phyloP scores from a whole-genome alignment of 2,797 vertebrate genomes.

The Protonibea diacanthus region DNA sequence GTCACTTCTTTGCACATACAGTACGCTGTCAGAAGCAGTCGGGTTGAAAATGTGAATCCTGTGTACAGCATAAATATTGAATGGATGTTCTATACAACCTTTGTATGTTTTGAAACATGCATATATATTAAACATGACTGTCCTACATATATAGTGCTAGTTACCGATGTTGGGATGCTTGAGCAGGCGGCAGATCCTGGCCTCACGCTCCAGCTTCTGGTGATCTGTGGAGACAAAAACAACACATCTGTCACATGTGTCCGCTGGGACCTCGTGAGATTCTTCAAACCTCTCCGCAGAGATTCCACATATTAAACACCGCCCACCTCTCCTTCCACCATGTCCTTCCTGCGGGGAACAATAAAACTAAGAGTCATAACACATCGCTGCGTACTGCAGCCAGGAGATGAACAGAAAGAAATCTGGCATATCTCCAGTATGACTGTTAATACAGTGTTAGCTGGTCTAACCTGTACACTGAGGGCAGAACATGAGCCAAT shows the following conservation, averaged over 20 bases:
- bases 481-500: background rate
- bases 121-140: slow-evolving; percentile 11
- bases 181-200: slow-evolving; percentile 95
- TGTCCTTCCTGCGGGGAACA: slow-evolving; percentile 6
- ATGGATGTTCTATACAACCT: background rate
- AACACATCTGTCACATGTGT: slow-evolving; percentile 23
- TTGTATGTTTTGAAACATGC: background rate
- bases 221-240: slow-evolving; percentile 61
- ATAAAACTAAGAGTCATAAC: background rate
- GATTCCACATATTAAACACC: background rate
- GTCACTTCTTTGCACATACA: background rate
- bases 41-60: background rate
- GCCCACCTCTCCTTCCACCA: background rate
- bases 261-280: background rate
- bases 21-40: slow-evolving; percentile 14
- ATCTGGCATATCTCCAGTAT: background rate
- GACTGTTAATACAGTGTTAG: background rate
- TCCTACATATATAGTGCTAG: background rate
- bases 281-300: background rate
- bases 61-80: background rate
- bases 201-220: slow-evolving; percentile 88
- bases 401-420: background rate
- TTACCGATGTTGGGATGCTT: slow-evolving; percentile 97
- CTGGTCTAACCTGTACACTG: background rate
- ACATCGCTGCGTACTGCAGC: background rate